These are phyloP conservation scores for Magallana nippona DNA, from an alignment of 2,888 invertebrate genomes.

Conservation along the genomic window DNA sequence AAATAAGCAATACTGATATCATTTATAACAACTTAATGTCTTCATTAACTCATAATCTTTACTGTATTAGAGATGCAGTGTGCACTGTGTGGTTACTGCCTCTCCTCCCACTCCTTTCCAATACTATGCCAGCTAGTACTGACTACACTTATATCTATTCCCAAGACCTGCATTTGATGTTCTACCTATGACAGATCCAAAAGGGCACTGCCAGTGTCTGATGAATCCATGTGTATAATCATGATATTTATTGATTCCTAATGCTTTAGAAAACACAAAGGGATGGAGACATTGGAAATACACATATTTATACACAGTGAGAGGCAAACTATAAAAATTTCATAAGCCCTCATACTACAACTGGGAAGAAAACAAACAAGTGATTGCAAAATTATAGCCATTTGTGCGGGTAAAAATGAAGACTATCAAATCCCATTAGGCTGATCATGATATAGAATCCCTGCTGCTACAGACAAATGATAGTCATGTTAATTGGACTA, in stretches of 20 bases:
- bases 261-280: constrained; percentile 5
- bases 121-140: background rate
- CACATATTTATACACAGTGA: constrained; percentile 25
- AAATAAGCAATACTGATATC: no score
- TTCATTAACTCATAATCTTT: no score
- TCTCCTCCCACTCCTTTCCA: background rate
- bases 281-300: background rate
- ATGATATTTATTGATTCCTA: constrained; percentile 24
- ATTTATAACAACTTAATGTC: no score
- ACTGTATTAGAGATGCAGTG: no score
- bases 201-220: constrained; percentile 4
- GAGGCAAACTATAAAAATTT: constrained; percentile 9
- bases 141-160: background rate
- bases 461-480: background rate
- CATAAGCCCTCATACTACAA: background rate
- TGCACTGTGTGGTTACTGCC: background rate
- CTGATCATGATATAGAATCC: background rate
- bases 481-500: background rate
- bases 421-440: background rate
- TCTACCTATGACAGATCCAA: background rate
- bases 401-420: background rate
- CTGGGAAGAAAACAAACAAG: background rate
- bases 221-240: background rate
- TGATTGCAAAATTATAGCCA: background rate
- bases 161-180: constrained; percentile 9